These are phyloP conservation scores for Saturnia pavonia DNA, from an alignment of 2,888 invertebrate genomes.

Conservation along the genomic window DNA sequence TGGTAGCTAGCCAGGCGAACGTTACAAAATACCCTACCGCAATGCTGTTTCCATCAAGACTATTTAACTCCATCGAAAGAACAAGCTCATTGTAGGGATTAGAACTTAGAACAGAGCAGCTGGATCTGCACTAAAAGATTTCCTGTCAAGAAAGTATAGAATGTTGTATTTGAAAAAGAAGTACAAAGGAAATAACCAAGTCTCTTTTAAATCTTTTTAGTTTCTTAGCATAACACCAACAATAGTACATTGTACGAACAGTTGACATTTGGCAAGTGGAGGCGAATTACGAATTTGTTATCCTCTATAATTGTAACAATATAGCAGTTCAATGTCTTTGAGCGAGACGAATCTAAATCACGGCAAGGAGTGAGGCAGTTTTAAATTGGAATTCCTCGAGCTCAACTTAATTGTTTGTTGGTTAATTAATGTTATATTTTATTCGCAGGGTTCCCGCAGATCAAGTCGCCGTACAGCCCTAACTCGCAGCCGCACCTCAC, in stretches of 20 bases:
- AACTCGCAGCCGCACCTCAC: constrained; percentile 82
- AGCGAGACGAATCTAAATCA: constrained; percentile 23
- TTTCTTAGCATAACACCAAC: background rate
- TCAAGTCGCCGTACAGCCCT: constrained; percentile 85
- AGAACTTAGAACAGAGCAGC: too few species aligned
- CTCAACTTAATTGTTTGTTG: constrained; percentile 50
- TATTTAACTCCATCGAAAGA: too few species aligned
- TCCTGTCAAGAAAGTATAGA: too few species aligned
- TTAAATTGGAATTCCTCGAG: constrained; percentile 56
- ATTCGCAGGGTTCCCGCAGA: constrained; percentile 83
- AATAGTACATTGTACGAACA: background rate
- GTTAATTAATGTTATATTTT: constrained; percentile 60
- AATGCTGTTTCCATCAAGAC: too few species aligned
- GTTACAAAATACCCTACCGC: too few species aligned
- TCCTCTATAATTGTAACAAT: background rate
- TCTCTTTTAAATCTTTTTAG: too few species aligned
- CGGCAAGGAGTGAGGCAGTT: constrained; percentile 33
- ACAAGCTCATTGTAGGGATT: too few species aligned
- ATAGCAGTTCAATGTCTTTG: background rate
- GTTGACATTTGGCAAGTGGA: background rate
- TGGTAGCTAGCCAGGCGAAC: too few species aligned
- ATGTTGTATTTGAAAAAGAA: too few species aligned
- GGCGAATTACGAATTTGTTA: background rate
- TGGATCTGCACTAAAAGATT: too few species aligned
- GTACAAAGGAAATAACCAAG: too few species aligned